phyloP scores from a whole-genome alignment of 2,113 vertebrate genomes.

The Nothoprocta perdicaria region DNA sequence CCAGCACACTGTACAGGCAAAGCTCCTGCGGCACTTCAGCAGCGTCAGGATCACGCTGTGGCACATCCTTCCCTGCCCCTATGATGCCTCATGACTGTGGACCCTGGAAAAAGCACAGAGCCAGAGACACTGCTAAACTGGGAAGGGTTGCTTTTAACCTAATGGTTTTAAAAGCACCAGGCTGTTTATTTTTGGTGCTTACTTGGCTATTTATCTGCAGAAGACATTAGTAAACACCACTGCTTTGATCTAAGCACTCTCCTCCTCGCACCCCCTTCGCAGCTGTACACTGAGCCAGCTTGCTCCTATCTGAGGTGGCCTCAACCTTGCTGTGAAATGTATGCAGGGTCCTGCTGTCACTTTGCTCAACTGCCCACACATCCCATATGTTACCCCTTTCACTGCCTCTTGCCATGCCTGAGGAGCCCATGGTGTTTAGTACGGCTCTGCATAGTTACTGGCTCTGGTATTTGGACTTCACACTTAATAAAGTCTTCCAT shows the following conservation, averaged over 20 bases:
- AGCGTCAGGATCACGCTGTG: background rate
- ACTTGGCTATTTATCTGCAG: background rate
- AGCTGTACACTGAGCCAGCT: background rate
- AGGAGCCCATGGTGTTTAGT: background rate
- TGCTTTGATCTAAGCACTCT: background rate
- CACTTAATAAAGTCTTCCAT: background rate
- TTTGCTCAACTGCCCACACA: background rate
- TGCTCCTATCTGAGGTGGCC: background rate
- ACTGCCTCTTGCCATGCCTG: background rate
- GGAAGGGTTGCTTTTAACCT: background rate
- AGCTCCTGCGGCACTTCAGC: background rate
- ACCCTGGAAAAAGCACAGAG: background rate
- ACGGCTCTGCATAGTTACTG: background rate
- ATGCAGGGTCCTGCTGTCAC: background rate
- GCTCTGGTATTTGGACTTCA: background rate
- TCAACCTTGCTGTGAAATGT: background rate
- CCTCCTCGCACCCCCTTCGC: background rate
- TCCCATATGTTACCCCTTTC: background rate
- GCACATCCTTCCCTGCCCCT: background rate
- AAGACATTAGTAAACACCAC: background rate
- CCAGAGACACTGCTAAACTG: background rate
- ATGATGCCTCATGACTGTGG: accelerated
- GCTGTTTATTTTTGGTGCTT: background rate
- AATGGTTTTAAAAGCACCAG: background rate
- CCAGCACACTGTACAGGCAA: background rate